These are phyloP conservation scores for Drosophila sproati DNA, from an alignment of 1,140 invertebrate species.

Conservation along the genomic window DNA sequence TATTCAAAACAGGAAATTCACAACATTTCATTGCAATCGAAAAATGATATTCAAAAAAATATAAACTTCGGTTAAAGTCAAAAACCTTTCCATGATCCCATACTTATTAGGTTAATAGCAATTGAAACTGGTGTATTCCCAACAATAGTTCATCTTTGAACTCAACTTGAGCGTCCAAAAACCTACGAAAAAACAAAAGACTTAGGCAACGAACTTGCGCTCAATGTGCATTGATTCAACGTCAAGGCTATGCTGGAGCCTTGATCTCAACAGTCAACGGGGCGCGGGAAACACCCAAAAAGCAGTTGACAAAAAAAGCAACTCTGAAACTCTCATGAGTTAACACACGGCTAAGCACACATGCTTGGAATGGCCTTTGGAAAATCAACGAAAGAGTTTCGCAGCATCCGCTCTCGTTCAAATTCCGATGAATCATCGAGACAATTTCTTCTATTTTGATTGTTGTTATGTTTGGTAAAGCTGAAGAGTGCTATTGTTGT, in stretches of 20 bases:
- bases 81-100: background rate
- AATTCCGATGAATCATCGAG: slow-evolving; percentile 65
- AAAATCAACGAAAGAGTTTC: slow-evolving; percentile 54
- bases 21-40: no score
- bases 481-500: slow-evolving; percentile 45
- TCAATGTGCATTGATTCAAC: slow-evolving; percentile 67
- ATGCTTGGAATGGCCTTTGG: slow-evolving; percentile 63
- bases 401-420: slow-evolving; percentile 46
- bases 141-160: slow-evolving; percentile 17
- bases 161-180: slow-evolving; percentile 24
- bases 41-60: no score
- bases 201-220: slow-evolving; percentile 44
- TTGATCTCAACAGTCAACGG: slow-evolving; percentile 69
- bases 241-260: slow-evolving; percentile 70
- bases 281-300: slow-evolving; percentile 61
- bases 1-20: no score
- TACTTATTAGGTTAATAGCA: slow-evolving; percentile 8
- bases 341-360: slow-evolving; percentile 29
- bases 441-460: slow-evolving; percentile 64
- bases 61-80: background rate
- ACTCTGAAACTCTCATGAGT: slow-evolving; percentile 29
- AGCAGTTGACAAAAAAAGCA: slow-evolving; percentile 41
- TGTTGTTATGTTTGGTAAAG: slow-evolving; percentile 36
- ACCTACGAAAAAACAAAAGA: slow-evolving; percentile 11
- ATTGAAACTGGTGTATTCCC: background rate